A percentile compares a stretch with the other conserved stretches of the same genome.
These are phyloP conservation scores for Piaya cayana DNA, from an alignment of 2,113 vertebrate species.

Conservation along the genomic window DNA sequence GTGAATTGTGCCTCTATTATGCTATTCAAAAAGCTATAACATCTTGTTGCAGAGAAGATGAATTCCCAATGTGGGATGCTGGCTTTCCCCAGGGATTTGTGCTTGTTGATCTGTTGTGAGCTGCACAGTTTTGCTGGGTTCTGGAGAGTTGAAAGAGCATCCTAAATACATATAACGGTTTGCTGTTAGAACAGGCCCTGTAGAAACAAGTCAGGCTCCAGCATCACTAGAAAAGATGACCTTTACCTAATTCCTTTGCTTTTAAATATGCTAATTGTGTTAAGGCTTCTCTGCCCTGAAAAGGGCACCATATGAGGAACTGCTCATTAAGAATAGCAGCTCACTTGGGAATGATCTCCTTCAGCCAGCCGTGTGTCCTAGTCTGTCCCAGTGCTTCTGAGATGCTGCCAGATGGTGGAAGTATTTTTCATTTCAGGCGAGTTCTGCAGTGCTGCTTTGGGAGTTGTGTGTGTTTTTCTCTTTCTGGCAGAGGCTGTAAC, in stretches of 20 bases:
- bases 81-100: background rate
- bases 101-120: background rate
- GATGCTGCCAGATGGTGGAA: background rate
- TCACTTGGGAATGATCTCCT: fast-evolving
- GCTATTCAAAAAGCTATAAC: background rate
- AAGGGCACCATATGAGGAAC: background rate
- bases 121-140: background rate
- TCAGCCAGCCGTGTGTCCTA: fast-evolving
- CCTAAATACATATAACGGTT: background rate
- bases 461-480: background rate
- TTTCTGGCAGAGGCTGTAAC: background rate
- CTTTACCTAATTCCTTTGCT: background rate
- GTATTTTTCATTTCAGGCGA: background rate
- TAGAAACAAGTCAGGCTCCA: background rate
- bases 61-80: background rate
- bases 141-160: background rate
- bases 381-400: background rate
- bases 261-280: background rate
- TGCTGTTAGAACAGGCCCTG: background rate
- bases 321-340: background rate
- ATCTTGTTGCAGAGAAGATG: background rate
- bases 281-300: background rate
- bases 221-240: background rate
- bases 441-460: background rate
- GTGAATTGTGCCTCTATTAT: background rate